Conservation (phyloP, 2,888 invertebrate genomes). For the Drosophila putrida region DNA sequence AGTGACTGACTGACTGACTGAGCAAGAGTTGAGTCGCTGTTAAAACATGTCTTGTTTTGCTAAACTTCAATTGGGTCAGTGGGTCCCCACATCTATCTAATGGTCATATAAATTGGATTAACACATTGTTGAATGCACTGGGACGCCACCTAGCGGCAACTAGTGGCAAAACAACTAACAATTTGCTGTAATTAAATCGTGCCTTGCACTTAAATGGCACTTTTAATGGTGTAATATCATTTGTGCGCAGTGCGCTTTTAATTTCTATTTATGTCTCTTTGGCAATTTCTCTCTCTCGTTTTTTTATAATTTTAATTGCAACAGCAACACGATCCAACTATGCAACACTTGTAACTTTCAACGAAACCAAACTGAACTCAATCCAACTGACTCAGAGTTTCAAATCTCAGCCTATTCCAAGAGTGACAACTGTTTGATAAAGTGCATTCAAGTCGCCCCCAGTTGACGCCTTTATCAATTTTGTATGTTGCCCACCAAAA, state of each 20-base stretch:
- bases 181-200: constrained; percentile 77
- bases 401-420: background rate
- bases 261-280: constrained; percentile 76
- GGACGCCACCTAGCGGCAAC: constrained; percentile 51
- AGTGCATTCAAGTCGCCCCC: constrained; percentile 66
- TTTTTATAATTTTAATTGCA: constrained; percentile 49
- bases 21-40: constrained; percentile 8
- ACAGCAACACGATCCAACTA: constrained; percentile 26
- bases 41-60: constrained; percentile 35
- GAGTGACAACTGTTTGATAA: constrained; percentile 66
- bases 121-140: constrained; percentile 63
- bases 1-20: constrained; percentile 14
- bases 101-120: constrained; percentile 74
- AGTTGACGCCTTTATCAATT: constrained; percentile 73
- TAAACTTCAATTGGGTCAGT: constrained; percentile 57
- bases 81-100: constrained; percentile 52
- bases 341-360: constrained; percentile 29
- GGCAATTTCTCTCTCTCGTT: constrained; percentile 61
- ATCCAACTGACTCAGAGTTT: constrained; percentile 5
- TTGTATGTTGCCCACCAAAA: constrained; percentile 44
- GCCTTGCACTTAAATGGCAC: constrained; percentile 77
- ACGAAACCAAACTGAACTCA: constrained; percentile 12
- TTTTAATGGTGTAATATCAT: constrained; percentile 81
- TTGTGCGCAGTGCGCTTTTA: constrained; percentile 61
- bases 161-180: constrained; percentile 57